Evolutionary conservation across 1,140 invertebrate species (phyloP), one percentile per base, ranked within the genome.

Genomic region (Pteromalus puparum): DNA sequence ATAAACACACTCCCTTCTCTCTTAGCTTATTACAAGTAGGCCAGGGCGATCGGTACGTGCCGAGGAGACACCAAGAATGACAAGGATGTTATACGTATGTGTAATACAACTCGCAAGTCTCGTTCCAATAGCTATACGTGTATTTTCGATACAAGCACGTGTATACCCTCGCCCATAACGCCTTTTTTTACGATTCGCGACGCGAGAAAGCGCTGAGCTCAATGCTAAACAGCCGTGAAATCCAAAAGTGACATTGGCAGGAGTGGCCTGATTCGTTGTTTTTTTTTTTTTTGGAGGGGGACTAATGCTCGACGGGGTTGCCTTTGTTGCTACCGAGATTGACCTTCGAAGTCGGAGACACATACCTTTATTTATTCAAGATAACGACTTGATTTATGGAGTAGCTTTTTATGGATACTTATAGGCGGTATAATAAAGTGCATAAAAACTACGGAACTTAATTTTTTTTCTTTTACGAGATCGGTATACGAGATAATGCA

Each of bases 41-140:
- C 83, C 83, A 84, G 83, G 83, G 83, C 83, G 78, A 84, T 67
- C 83, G 78, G 80, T 67, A 30, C 21, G 77, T 26, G 83, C 38
- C 77, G 70, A 61, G 48, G 61, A 34, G 38, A 61, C 12, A 65
- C n/a, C 15, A 81, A 65, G 68, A 67, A 80, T 80, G 70, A 81
- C 77, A 84, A 84, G 82, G 82, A 84, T 84, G 73, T n/a, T 53
- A n/a, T 26, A 30, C 4, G 38, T 48, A 24, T 24, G 67, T 72
- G 3, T 61, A 61, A 61, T 34, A n/a, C 72, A 21, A 1, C 18
- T 26, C 48, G n/a, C 79, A 15, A 7, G 0, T 73, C 28, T 12
- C 48, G 2, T 18, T 42, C n/a, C 75, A 26, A 61, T n/a, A 18
- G 5, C 21, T 61, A 61, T n/a, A n/a, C 53, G 18, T 61, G 18